Percentiles rank a stretch among this genome's conserved stretches.
phyloP scores from a whole-genome alignment of 1,140 invertebrate species.

The Diachasmimorpha longicaudata region DNA sequence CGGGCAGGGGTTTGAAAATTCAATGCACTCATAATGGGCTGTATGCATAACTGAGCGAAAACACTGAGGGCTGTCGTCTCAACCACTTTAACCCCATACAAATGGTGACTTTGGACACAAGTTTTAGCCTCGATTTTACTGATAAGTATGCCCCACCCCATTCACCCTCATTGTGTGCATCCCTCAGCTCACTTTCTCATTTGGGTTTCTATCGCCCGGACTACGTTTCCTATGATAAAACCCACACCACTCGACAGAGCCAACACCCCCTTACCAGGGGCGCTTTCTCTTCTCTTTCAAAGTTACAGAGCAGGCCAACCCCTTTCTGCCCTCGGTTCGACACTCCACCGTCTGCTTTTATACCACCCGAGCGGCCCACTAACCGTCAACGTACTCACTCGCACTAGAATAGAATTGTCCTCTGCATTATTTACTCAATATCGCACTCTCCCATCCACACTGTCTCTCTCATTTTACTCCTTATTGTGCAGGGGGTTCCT shows the following conservation, averaged over 20 bases:
- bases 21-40: slow-evolving; percentile 11
- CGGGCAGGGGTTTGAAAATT: slow-evolving; percentile 17
- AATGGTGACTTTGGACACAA: background rate
- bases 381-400: slow-evolving; percentile 21
- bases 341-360: slow-evolving; percentile 6
- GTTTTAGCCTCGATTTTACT: slow-evolving; percentile 9
- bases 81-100: slow-evolving; percentile 14
- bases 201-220: background rate
- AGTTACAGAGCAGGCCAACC: slow-evolving; percentile 1
- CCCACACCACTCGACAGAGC: background rate
- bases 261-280: background rate
- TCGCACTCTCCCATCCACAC: slow-evolving; percentile 20
- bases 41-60: background rate
- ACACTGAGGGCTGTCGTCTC: slow-evolving; percentile 4
- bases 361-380: slow-evolving; percentile 18
- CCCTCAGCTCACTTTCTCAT: background rate
- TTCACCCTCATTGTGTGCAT: slow-evolving; percentile 16
- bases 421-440: slow-evolving; percentile 36
- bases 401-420: slow-evolving; percentile 11
- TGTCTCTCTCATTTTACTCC: background rate
- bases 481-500: background rate
- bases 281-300: slow-evolving; percentile 4
- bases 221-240: background rate
- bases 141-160: slow-evolving; percentile 19
- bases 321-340: background rate